Evolutionary conservation across 2,113 vertebrate genomes (phyloP), one percentile per base, ranked within the genome.

Genomic region (Psophia crepitans): DNA sequence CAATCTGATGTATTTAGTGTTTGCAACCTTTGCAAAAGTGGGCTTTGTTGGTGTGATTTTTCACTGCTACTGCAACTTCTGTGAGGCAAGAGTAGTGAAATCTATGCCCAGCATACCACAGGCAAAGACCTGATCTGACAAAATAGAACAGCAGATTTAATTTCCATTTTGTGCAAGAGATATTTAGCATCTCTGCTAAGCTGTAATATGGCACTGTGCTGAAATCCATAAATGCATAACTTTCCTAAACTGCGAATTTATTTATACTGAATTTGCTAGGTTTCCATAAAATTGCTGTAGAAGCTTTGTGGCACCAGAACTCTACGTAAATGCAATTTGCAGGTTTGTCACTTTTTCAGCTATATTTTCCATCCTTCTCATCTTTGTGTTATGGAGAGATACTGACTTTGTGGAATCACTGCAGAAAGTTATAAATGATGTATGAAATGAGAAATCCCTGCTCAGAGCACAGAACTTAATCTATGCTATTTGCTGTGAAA

Each of bases 381-480:
- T 97, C 94, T 95, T 92, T 93, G 91, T 95, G 89, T 90, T 95
- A 75, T 35, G 82, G 94, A 94, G 93, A 96, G 93, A 96, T 94
- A 97, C 95, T 66, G 95, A 97, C 91, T 96, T 96, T 95, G 79
- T 96, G 93, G 90, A 97, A 91, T 93, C 75, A 74, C 87, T 93
- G 95, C 96, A 96, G 96, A 96, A 96, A 96, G 89, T 96, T 96
- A 96, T 97, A 97, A 97, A 97, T 97, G 97, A 97, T 97, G 96
- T 97, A 97, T 97, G 96, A 97, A 97, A 97, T 97, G 94, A 97
- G 93, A 97, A 97, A 97, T 96, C 93, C 87, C 87, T 95, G 93
- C 95, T 96, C 84, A 61, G 96, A 91, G 91, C 89, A 71, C 82
- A 93, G 94, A 91, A 86, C 87, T 90, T 95, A 96, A 96, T 96